Conservation (phyloP, 2,113 vertebrate genomes). For the Talpa occidentalis region DNA sequence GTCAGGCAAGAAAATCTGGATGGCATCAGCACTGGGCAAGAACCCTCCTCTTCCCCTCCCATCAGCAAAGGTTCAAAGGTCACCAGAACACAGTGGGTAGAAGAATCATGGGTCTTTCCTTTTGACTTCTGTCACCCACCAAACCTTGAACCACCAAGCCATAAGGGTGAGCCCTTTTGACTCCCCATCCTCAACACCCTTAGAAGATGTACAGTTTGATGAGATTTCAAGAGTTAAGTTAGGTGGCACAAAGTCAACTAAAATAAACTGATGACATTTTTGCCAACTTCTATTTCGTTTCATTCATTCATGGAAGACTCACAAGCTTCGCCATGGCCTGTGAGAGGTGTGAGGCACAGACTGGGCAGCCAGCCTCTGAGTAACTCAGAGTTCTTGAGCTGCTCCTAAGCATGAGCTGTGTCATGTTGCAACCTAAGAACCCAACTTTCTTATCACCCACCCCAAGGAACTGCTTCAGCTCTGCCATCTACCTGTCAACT, state of each 20-base stretch:
- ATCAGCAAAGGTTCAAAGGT: slow-evolving; percentile 40
- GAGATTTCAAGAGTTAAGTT: not conserved
- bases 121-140: slow-evolving; percentile 1
- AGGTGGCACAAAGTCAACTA: slow-evolving; percentile 9
- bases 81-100: not conserved
- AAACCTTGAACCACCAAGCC: not conserved
- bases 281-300: not conserved
- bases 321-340: not conserved
- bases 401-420: not conserved
- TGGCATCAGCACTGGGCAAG: fast-evolving
- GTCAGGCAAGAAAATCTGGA: not conserved
- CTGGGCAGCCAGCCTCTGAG: not conserved
- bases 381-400: not conserved
- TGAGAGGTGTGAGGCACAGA: not conserved
- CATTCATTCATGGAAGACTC: not conserved
- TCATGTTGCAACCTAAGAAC: not conserved
- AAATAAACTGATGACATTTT: not conserved
- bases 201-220: not conserved
- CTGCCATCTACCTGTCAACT: not conserved
- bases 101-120: not conserved
- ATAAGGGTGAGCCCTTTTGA: not conserved
- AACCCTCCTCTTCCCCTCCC: not conserved
- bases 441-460: not conserved
- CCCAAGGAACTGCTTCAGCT: not conserved
- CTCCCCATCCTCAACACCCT: too few relatives aligned